Evolutionary conservation across 2,888 invertebrate genomes (phyloP).

Genomic region (Amphipoea lucens): DNA sequence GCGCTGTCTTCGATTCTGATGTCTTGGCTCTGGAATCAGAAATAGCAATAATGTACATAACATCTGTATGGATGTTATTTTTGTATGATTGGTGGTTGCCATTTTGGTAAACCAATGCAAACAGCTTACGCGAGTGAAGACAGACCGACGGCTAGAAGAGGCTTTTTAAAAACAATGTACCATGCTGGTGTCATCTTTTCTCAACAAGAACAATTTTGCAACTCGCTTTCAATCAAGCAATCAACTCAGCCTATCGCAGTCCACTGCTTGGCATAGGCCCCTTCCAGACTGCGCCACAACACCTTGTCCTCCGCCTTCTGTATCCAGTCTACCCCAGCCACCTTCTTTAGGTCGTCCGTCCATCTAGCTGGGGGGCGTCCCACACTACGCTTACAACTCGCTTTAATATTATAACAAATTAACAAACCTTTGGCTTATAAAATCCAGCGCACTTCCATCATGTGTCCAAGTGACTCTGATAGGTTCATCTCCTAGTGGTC

Average conservation of each 20-base stretch:
- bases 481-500: slow-evolving; percentile 95
- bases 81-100: background rate
- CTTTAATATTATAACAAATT: slow-evolving; percentile 88
- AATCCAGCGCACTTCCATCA: slow-evolving; percentile 92
- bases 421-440: slow-evolving; percentile 81
- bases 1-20: slow-evolving; percentile 80
- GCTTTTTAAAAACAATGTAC: background rate
- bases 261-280: too few relatives aligned
- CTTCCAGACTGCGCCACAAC: too few relatives aligned
- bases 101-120: background rate
- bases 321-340: too few relatives aligned
- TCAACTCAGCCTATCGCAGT: too few relatives aligned
- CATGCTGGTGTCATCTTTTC: background rate
- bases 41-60: background rate
- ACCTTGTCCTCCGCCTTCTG: too few relatives aligned
- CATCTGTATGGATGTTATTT: background rate
- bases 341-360: too few relatives aligned
- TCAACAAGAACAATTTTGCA: too few relatives aligned
- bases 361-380: too few relatives aligned
- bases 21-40: slow-evolving; percentile 79
- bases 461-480: slow-evolving; percentile 95
- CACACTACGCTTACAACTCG: too few relatives aligned
- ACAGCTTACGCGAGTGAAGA: background rate
- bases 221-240: too few relatives aligned
- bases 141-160: background rate